These are phyloP conservation scores for Microctenopoma lineatum DNA, from an alignment of 2,797 vertebrate species.

Conservation along the genomic window DNA sequence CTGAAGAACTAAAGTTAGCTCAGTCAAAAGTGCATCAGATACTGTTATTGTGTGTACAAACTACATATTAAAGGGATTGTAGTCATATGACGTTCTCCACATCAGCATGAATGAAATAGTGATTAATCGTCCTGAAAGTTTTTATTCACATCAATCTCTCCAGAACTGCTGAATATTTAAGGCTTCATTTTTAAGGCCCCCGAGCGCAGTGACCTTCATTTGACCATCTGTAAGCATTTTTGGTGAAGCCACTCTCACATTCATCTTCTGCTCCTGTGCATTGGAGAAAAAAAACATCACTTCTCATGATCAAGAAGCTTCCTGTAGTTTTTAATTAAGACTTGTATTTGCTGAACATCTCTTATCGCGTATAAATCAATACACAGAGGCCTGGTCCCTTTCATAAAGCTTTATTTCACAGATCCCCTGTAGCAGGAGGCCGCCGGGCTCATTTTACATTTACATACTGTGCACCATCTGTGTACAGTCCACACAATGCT, in stretches of 20 bases:
- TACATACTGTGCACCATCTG: conserved; percentile 87
- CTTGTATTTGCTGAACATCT: too few species aligned
- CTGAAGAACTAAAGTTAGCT: too few species aligned
- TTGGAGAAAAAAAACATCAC: neutral
- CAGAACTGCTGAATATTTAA: neutral
- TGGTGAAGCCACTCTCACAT: neutral
- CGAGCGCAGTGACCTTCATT: neutral
- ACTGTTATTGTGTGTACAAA: too few species aligned
- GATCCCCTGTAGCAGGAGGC: conserved; percentile 72
- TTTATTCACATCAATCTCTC: neutral
- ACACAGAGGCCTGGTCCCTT: conserved; percentile 52
- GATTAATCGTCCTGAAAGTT: neutral
- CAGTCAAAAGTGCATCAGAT: too few species aligned
- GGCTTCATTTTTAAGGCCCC: too few species aligned
- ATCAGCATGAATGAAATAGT: too few species aligned
- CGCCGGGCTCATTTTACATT: conserved; percentile 90
- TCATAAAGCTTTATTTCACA: conserved; percentile 87
- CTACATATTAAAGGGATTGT: too few species aligned
- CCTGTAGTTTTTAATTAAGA: neutral
- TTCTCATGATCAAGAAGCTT: neutral
- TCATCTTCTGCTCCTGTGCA: too few species aligned
- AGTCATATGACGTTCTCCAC: too few species aligned
- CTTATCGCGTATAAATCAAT: neutral
- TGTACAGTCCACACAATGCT: conserved; percentile 76
- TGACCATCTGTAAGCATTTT: neutral